A percentile compares a stretch with the other conserved stretches of the same genome.
Evolutionary conservation across 2,888 invertebrate genomes (phyloP).

Genomic region (Drosophila flavopinicola): DNA sequence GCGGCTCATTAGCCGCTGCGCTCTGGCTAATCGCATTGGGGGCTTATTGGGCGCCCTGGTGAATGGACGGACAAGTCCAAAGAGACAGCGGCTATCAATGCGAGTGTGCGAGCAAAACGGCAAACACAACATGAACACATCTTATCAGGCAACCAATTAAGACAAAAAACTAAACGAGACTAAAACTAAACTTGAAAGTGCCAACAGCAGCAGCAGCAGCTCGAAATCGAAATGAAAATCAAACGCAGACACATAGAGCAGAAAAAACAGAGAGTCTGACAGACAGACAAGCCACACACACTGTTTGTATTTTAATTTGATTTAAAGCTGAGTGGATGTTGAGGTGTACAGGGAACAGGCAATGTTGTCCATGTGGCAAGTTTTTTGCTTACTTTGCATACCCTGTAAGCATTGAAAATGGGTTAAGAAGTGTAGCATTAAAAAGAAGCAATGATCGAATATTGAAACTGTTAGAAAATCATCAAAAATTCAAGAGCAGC

Average conservation of each 20-base stretch:
- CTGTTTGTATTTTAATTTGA: conserved; percentile 67
- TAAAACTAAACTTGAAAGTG: conserved; percentile 61
- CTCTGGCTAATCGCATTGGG: conserved; percentile 45
- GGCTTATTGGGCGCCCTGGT: conserved; percentile 26
- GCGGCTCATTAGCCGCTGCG: conserved; percentile 49
- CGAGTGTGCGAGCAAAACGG: conserved; percentile 48
- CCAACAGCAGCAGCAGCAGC: conserved; percentile 28
- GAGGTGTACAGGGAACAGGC: neutral
- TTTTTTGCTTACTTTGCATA: conserved; percentile 10
- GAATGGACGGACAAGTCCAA: conserved; percentile 37
- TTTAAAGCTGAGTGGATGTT: conserved; percentile 32
- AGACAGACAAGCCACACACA: conserved; percentile 44
- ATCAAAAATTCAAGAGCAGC: too few relatives aligned
- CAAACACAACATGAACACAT: conserved; percentile 69
- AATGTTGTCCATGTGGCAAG: conserved; percentile 12
- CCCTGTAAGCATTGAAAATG: neutral
- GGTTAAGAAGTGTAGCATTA: neutral
- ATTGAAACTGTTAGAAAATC: too few relatives aligned
- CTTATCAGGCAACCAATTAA: conserved; percentile 75
- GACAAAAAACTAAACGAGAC: conserved; percentile 65
- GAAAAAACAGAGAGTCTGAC: conserved; percentile 10
- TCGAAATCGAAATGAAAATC: conserved; percentile 71
- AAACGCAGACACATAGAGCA: conserved; percentile 32
- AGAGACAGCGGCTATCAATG: conserved; percentile 27
- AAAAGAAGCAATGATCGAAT: too few relatives aligned